Evolutionary conservation across 2,797 vertebrate species (phyloP), one percentile per base, ranked within the genome.

Genomic region (Cyprinella venusta): DNA sequence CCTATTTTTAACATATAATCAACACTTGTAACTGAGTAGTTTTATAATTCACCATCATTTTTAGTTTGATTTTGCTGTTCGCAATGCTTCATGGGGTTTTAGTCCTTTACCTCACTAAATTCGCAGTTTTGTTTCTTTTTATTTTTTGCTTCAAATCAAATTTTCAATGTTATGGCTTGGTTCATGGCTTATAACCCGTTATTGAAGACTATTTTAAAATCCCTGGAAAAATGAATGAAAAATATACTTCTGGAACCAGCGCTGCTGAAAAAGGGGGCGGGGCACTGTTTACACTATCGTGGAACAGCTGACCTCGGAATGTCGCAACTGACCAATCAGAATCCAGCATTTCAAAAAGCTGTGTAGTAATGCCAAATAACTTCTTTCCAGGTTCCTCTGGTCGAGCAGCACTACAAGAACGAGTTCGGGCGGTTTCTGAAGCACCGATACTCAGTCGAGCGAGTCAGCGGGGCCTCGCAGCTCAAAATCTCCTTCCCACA

Each of bases 401-500:
- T 97, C 19, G 97, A 99, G 89, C 98, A 99, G 91, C 97, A 97
- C 88, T 97, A 95, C 86, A 84, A 83, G 45, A 88, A 90, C n/a
- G 97, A 99, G 91, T 99, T 99, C 87, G 45, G 89, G 33, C 95
- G 89, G 8, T 97, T 92, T 90, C 91, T 99, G 88, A 97, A 96
- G 90, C 91, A 45, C 21, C 89, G 86, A 4, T 99, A 97, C 84
- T 88, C 64, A 8, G 93, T 98, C 88, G 96, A 89, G 89, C 91
- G 95, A 88, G 95, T 99, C 91, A 99, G 97, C 48, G 98, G 98
- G 86, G 94, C 96, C 89, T 94, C 92, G 36, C 94, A 95, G 87
- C 94, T 97, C 83, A 99, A 99, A 93, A 98, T 98, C 92, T 96
- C 97, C 71, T 99, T 99, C 90, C 93, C 96, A 82, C 92, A 97